phyloP scores from a whole-genome alignment of 2,888 invertebrate species.

The Philhelius pedissequus region DNA sequence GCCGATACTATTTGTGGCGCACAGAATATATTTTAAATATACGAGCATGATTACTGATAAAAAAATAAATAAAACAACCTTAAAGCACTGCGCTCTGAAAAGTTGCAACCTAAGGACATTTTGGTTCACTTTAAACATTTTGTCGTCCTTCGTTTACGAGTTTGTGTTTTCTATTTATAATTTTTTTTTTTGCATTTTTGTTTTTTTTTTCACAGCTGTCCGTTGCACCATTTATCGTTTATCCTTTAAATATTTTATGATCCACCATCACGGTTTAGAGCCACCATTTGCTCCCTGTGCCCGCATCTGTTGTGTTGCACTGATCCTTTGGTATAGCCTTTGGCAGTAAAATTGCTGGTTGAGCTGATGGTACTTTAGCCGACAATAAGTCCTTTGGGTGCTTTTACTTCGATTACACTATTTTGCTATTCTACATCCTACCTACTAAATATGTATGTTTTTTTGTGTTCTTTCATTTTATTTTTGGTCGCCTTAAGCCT shows the following conservation, averaged over 20 bases:
- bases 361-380: slow-evolving; percentile 61
- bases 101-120: slow-evolving; percentile 36
- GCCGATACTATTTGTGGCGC: slow-evolving; percentile 20
- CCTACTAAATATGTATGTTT: too few species aligned
- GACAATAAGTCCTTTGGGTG: slow-evolving; percentile 63
- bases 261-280: slow-evolving; percentile 58
- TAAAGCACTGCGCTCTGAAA: slow-evolving; percentile 40
- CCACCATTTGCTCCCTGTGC: slow-evolving; percentile 47
- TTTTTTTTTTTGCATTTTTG: not conserved
- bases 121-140: slow-evolving; percentile 53
- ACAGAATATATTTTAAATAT: slow-evolving; percentile 7
- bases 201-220: slow-evolving; percentile 52
- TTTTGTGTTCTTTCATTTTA: not conserved
- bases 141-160: slow-evolving; percentile 34
- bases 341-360: slow-evolving; percentile 48
- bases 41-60: not conserved
- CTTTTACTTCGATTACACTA: slow-evolving; percentile 65
- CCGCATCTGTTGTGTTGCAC: slow-evolving; percentile 10
- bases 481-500: not conserved
- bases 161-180: slow-evolving; percentile 2
- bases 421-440: slow-evolving; percentile 35
- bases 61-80: slow-evolving; percentile 25
- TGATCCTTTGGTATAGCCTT: slow-evolving; percentile 46
- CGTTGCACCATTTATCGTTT: slow-evolving; percentile 64
- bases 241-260: slow-evolving; percentile 68